These are phyloP conservation scores for Microctonus aethiopoides DNA, from an alignment of 2,888 invertebrate species.

Conservation along the genomic window DNA sequence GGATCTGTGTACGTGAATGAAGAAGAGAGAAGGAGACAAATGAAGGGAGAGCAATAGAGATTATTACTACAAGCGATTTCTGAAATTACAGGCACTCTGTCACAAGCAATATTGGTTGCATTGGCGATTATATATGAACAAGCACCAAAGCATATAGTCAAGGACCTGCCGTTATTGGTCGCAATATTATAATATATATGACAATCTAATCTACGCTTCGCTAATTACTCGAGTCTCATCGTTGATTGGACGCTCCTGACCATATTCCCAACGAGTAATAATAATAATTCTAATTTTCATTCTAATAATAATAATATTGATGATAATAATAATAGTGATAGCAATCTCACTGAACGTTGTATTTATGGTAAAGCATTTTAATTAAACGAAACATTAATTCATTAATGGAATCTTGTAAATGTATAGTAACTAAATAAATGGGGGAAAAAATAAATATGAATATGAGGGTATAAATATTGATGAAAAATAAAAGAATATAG, in stretches of 20 bases:
- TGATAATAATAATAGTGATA: neutral
- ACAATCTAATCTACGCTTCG: constrained; percentile 43
- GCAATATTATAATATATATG: constrained; percentile 1
- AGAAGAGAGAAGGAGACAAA: constrained; percentile 9
- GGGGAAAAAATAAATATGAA: neutral
- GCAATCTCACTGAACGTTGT: neutral
- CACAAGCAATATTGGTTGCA: constrained; percentile 31
- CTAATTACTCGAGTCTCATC: constrained; percentile 40
- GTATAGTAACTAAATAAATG: constrained; percentile 40
- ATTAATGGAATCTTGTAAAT: constrained; percentile 40
- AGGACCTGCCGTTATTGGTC: neutral
- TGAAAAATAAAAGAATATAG: too few relatives aligned
- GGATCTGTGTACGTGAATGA: neutral
- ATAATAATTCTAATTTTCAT: constrained; percentile 38
- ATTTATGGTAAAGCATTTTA: constrained; percentile 34
- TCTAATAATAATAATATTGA: neutral
- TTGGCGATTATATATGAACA: constrained; percentile 23
- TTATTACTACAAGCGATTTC: constrained; percentile 36
- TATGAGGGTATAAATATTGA: too few relatives aligned
- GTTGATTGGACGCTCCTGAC: constrained; percentile 5
- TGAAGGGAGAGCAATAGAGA: constrained; percentile 10
- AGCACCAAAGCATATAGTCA: neutral
- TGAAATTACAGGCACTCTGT: constrained; percentile 40
- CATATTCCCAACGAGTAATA: constrained; percentile 30
- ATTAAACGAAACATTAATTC: constrained; percentile 48